Percentiles rank a stretch among this genome's conserved stretches.
phyloP scores from a whole-genome alignment of 2,888 invertebrate genomes.

The Ischnus inquisitorius region DNA sequence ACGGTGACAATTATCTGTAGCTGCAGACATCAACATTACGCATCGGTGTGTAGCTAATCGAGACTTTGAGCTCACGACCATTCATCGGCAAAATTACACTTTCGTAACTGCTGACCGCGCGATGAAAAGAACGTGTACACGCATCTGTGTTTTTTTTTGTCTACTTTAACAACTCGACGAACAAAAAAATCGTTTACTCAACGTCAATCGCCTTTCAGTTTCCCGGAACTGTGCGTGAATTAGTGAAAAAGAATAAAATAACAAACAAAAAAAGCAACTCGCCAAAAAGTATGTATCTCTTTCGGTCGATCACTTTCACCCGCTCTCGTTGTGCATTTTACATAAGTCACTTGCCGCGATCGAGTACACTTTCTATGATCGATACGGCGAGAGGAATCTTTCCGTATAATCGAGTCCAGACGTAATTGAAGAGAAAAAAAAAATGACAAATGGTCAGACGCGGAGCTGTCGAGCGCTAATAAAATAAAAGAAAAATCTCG shows the following conservation, averaged over 20 bases:
- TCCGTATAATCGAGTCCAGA: conserved; percentile 16
- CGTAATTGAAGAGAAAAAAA: neutral
- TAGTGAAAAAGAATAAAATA: conserved; percentile 13
- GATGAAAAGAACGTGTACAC: neutral
- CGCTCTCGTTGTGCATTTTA: conserved; percentile 57
- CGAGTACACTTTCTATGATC: conserved; percentile 61
- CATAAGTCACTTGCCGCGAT: conserved; percentile 46
- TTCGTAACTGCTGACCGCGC: neutral
- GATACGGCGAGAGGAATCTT: conserved; percentile 50
- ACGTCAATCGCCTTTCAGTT: neutral
- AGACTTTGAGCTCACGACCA: conserved; percentile 24
- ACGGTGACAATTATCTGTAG: conserved; percentile 22
- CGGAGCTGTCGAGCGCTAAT: neutral
- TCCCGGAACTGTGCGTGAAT: neutral
- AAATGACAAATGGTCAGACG: neutral
- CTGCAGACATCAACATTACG: conserved; percentile 19
- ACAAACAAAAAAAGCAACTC: conserved; percentile 35
- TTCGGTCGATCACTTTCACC: conserved; percentile 59
- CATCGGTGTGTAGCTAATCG: neutral
- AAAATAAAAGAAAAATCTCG: neutral
- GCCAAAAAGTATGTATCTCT: conserved; percentile 45
- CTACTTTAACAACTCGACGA: conserved; percentile 37
- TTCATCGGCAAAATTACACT: conserved; percentile 7
- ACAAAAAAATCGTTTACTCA: conserved; percentile 33
- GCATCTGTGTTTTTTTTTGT: conserved; percentile 7